These are phyloP conservation scores for Sesamia inferens DNA, from an alignment of 2,888 invertebrate genomes.

Conservation along the genomic window DNA sequence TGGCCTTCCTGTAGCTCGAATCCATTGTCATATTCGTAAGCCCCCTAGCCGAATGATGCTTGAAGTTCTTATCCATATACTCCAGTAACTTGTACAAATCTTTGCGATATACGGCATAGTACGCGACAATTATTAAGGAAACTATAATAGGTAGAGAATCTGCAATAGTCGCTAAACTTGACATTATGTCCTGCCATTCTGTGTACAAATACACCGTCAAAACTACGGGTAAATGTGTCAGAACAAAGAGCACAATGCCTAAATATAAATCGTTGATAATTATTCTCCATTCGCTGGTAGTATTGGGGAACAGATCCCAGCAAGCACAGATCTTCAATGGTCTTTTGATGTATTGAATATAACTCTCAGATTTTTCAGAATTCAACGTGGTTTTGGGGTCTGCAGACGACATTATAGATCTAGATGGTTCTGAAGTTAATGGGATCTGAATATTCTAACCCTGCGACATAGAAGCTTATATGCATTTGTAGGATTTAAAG, in stretches of 20 bases:
- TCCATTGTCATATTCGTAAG: slow-evolving; percentile 84
- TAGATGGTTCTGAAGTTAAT: not conserved
- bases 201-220: slow-evolving; percentile 76
- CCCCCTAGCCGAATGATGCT: slow-evolving; percentile 81
- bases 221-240: slow-evolving; percentile 68
- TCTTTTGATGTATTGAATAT: slow-evolving; percentile 74
- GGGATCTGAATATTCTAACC: not conserved
- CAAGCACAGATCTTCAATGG: slow-evolving; percentile 81
- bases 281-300: slow-evolving; percentile 64
- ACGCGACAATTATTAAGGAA: slow-evolving; percentile 76
- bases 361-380: slow-evolving; percentile 51
- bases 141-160: slow-evolving; percentile 79
- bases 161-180: slow-evolving; percentile 77
- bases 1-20: slow-evolving; percentile 75
- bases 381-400: slow-evolving; percentile 26
- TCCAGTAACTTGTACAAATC: slow-evolving; percentile 76
- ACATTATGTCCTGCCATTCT: slow-evolving; percentile 81
- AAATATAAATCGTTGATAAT: slow-evolving; percentile 77
- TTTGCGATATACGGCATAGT: slow-evolving; percentile 75
- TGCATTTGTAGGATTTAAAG: slow-evolving; percentile 23
- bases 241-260: slow-evolving; percentile 74
- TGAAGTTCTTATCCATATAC: slow-evolving; percentile 80
- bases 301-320: slow-evolving; percentile 80
- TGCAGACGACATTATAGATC: slow-evolving; percentile 37
- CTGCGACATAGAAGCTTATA: slow-evolving; percentile 20